Percentiles rank a stretch among this genome's conserved stretches.
Conservation (phyloP, 1,140 invertebrate species). For the Ericerus pela region DNA sequence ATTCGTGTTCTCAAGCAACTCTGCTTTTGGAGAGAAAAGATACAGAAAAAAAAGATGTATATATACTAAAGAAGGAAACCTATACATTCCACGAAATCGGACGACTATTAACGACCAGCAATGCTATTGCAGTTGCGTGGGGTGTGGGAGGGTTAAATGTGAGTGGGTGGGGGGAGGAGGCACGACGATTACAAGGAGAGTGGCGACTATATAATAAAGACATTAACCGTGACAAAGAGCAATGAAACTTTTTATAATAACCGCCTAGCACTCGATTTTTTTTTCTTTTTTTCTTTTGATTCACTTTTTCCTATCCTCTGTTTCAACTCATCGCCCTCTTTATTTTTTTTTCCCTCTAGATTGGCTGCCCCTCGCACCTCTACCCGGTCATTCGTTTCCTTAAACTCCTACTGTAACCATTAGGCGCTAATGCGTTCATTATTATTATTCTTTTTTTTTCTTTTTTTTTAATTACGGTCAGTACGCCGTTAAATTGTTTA, state of each 20-base stretch:
- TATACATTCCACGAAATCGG: no score
- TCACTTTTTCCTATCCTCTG: neutral
- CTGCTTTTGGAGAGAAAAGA: no score
- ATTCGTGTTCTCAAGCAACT: no score
- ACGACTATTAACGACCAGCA: neutral
- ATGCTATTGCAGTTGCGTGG: neutral
- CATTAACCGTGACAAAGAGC: constrained; percentile 11
- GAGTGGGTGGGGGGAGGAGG: neutral
- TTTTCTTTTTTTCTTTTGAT: neutral
- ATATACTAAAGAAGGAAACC: no score
- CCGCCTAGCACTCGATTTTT: constrained; percentile 1
- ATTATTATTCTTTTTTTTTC: no score
- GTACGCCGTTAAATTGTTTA: no score
- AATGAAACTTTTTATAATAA: constrained; percentile 12
- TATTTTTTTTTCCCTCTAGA: neutral
- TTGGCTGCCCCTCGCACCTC: neutral
- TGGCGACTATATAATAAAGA: constrained; percentile 13
- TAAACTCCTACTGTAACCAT: no score
- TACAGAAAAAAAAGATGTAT: no score
- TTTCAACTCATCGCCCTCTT: neutral
- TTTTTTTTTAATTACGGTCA: no score
- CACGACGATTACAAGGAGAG: neutral
- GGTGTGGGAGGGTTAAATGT: neutral
- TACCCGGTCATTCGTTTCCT: neutral
- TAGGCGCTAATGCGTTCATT: no score